Conservation (phyloP, 2,113 vertebrate genomes). For the Melanotaenia duboulayi region DNA sequence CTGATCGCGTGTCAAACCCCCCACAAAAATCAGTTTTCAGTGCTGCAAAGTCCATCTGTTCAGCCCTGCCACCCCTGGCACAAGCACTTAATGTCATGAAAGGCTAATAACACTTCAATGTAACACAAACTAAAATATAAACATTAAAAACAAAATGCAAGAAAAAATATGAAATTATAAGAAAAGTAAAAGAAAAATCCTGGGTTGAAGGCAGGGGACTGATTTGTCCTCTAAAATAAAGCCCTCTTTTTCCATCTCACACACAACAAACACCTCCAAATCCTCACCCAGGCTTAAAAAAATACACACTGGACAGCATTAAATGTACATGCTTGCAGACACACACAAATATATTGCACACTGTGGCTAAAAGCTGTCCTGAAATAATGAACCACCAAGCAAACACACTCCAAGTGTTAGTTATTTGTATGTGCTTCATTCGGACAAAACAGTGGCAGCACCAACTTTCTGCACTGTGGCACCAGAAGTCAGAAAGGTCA, state of each 20-base stretch:
- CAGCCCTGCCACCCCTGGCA: slow-evolving; percentile 48
- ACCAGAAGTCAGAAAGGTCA: slow-evolving; percentile 24
- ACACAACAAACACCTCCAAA: slow-evolving; percentile 27
- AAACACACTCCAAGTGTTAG: not conserved
- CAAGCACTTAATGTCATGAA: slow-evolving; percentile 61
- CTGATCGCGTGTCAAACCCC: slow-evolving; percentile 20
- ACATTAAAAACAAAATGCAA: slow-evolving; percentile 12
- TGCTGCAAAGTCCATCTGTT: slow-evolving; percentile 47
- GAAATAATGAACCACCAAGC: slow-evolving; percentile 6
- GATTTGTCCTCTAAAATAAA: slow-evolving; percentile 66
- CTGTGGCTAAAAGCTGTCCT: slow-evolving; percentile 19
- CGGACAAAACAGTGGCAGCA: slow-evolving; percentile 12
- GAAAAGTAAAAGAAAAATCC: slow-evolving; percentile 22
- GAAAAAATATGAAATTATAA: not conserved
- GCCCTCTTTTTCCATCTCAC: slow-evolving; percentile 34
- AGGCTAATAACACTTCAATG: slow-evolving; percentile 46
- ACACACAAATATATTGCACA: slow-evolving; percentile 40
- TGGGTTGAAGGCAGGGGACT: slow-evolving; percentile 61
- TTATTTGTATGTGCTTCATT: slow-evolving; percentile 10
- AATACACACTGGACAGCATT: slow-evolving; percentile 30
- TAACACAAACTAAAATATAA: slow-evolving; percentile 48
- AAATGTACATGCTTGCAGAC: slow-evolving; percentile 30
- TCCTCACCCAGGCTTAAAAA: slow-evolving; percentile 14
- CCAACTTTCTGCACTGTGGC: slow-evolving; percentile 11
- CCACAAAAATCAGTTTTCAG: slow-evolving; percentile 40